Percentiles rank a stretch among this genome's conserved stretches.
phyloP scores from a whole-genome alignment of 2,888 invertebrate species.

The Kryphioiulus occultus region DNA sequence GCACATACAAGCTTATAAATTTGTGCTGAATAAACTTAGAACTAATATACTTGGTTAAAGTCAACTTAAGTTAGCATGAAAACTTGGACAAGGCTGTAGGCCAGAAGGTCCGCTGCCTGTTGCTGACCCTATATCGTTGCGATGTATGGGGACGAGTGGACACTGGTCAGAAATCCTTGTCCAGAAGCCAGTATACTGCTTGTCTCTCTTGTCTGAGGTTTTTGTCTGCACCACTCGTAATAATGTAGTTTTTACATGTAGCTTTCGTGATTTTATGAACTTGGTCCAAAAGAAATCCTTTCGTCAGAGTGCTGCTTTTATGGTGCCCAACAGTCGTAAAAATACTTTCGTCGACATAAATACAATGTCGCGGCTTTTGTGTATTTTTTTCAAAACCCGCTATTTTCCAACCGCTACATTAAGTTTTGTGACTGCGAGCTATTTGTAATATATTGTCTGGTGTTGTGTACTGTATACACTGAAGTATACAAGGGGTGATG shows the following conservation, averaged over 20 bases:
- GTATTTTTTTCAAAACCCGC: background rate
- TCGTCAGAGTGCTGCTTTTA: background rate
- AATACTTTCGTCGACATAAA: constrained; percentile 13
- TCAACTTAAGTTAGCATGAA: too few species aligned
- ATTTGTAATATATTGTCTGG: constrained; percentile 24
- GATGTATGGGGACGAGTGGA: background rate
- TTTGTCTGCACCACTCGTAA: background rate
- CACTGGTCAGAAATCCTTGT: background rate
- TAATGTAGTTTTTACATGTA: background rate
- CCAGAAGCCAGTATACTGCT: background rate
- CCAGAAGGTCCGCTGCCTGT: background rate
- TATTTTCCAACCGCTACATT: constrained; percentile 28
- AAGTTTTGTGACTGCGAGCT: constrained; percentile 13
- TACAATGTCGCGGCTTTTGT: background rate
- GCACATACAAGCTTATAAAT: too few species aligned
- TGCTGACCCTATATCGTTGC: background rate
- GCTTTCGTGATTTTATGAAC: constrained; percentile 13
- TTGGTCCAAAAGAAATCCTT: constrained; percentile 22
- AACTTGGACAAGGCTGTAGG: background rate
- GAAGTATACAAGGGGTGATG: background rate
- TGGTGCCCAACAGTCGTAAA: background rate
- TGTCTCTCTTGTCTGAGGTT: background rate
- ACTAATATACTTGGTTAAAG: too few species aligned
- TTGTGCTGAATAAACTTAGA: too few species aligned
- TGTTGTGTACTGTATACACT: background rate